Evolutionary conservation across 2,797 vertebrate species (phyloP).

Genomic region (Hippocampus kuda): DNA sequence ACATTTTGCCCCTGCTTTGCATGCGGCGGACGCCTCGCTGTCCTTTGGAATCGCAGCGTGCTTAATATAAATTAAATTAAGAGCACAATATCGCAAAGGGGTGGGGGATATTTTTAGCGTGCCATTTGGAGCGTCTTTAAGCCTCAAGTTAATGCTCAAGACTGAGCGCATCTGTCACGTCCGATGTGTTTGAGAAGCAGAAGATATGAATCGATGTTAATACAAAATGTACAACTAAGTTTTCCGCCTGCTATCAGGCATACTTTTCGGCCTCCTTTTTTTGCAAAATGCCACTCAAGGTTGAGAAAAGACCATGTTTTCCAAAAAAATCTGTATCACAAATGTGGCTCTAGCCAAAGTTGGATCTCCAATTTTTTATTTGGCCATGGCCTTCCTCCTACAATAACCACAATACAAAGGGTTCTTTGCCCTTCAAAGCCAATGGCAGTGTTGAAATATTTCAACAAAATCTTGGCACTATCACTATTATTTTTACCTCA

Average conservation of each 20-base stretch:
- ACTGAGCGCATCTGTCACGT: constrained; percentile 16
- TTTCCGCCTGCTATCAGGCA: not conserved
- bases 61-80: constrained; percentile 53
- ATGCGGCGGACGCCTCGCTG: constrained; percentile 39
- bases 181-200: not conserved
- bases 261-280: not conserved
- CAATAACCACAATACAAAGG: not conserved
- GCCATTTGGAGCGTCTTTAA: constrained; percentile 34
- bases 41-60: constrained; percentile 41
- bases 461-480: not conserved
- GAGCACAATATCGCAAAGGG: constrained; percentile 34
- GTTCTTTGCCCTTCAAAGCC: not conserved
- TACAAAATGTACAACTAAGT: not conserved
- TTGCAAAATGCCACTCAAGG: not conserved
- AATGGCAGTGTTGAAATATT: not conserved
- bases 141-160: not conserved
- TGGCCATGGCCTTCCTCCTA: not conserved
- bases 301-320: not conserved
- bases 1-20: constrained; percentile 38
- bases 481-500: not conserved
- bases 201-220: constrained; percentile 2
- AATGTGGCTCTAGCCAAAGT: not conserved
- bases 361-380: not conserved
- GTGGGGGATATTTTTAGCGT: constrained; percentile 35
- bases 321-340: not conserved